These are phyloP conservation scores for Hirundo rustica DNA, from an alignment of 2,797 vertebrate genomes.

Conservation along the genomic window DNA sequence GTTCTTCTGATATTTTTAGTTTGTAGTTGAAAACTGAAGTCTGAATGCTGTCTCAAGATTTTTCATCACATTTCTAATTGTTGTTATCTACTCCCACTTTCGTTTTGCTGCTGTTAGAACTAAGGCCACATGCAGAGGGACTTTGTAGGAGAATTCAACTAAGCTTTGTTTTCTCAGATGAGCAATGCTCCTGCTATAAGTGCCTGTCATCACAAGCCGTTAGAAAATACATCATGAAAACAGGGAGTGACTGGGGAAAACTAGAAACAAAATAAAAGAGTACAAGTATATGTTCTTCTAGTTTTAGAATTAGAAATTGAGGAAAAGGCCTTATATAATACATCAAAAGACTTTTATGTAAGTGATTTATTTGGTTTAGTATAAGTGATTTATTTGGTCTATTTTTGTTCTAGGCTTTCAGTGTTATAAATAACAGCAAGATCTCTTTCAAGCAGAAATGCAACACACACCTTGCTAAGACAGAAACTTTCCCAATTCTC, in stretches of 20 bases:
- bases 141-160: not conserved
- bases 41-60: not conserved
- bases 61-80: not conserved
- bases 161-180: not conserved
- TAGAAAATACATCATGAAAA: not conserved
- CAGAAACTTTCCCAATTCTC: not conserved
- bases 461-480: not conserved
- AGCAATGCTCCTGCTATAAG: not conserved
- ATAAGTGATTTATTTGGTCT: not conserved
- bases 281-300: not conserved
- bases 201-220: not conserved
- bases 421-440: not conserved
- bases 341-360: not conserved
- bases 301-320: not conserved
- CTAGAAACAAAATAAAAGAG: not conserved
- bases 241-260: not conserved
- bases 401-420: not conserved
- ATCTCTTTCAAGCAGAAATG: not conserved
- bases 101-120: not conserved
- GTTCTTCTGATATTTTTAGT: not conserved
- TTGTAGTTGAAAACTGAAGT: not conserved
- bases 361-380: not conserved
- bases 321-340: not conserved
- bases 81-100: not conserved
- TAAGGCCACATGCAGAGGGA: not conserved